Base-by-base conservation (phyloP, 2,113 vertebrate genomes). In the Procavia capensis region DNA sequence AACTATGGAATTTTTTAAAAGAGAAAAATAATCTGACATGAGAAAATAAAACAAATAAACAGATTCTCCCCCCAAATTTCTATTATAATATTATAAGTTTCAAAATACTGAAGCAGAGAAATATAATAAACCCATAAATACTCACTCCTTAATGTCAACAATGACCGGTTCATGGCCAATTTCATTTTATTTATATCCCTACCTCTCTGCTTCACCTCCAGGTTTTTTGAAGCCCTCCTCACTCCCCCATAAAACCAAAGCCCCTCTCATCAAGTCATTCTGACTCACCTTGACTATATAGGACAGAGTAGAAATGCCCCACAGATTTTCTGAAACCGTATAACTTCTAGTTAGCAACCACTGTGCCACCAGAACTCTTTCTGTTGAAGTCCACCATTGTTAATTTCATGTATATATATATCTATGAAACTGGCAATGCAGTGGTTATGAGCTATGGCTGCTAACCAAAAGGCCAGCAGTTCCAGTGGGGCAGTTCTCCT, bases 1-100 rank as follows among this genome's bases (percentile, higher is more conserved):
- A 68, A 5, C 34, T 68, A 41, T 22, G 9, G 50, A 76, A 43
- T 70, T 45, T 78, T 90, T 88, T 75, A 54, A 29, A 17, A 93
- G 41, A 76, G 16, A 34, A 76, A 92, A 78, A 75, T 50, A 79
- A 79, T 6, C 13, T 88, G 29, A 64, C 59, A 22, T 36, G 19
- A 39, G 0, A 85, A 78, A 68, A 6, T 20, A 72, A 25, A 59
- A 41, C 8, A n/a, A n/a, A n/a, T n/a, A n/a, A n/a, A n/a, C n/a
- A n/a, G n/a, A n/a, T n/a, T n/a, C n/a, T n/a, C n/a, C n/a, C n/a
- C n/a, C n/a, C n/a, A n/a, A 85, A 1, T 0, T 50, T 72, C 80
- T 83, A 57, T 34, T 93, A 70, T 75, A 8, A 88, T 91, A 64
- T 25, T 63, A n/a, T n/a, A 92, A 36, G 9, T 29, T 96, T 88